phyloP scores from a whole-genome alignment of 2,113 vertebrate genomes.

The Pelobates fuscus region DNA sequence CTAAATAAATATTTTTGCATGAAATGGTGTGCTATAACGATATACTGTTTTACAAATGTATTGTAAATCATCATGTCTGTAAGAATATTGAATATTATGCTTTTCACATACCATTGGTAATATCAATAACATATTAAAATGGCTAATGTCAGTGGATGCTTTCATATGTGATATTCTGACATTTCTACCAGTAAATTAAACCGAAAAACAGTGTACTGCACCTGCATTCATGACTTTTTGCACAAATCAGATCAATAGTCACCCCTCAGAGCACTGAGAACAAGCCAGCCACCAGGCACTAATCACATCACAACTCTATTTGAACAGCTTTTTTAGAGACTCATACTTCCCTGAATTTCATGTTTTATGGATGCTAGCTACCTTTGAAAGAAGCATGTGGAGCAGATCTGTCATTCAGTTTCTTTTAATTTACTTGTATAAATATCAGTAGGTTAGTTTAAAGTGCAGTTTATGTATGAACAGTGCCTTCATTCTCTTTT shows the following conservation, averaged over 20 bases:
- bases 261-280: neutral
- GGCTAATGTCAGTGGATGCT: too few species aligned
- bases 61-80: too few species aligned
- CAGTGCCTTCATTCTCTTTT: neutral
- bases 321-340: constrained; percentile 9
- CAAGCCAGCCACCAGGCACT: neutral
- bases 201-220: neutral
- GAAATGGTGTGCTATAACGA: too few species aligned
- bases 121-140: too few species aligned
- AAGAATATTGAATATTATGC: too few species aligned
- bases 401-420: constrained; percentile 9
- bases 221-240: neutral
- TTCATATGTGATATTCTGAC: too few species aligned
- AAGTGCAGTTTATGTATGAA: neutral
- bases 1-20: too few species aligned
- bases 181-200: neutral
- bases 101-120: too few species aligned
- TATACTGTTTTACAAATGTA: too few species aligned
- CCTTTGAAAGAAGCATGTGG: constrained; percentile 7
- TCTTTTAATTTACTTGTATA: constrained; percentile 22
- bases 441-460: constrained; percentile 9
- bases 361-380: constrained; percentile 12
- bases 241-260: neutral
- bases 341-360: constrained; percentile 1
- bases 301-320: constrained; percentile 1